Evolutionary conservation across 2,797 vertebrate species (phyloP).

Genomic region (Alca torda): DNA sequence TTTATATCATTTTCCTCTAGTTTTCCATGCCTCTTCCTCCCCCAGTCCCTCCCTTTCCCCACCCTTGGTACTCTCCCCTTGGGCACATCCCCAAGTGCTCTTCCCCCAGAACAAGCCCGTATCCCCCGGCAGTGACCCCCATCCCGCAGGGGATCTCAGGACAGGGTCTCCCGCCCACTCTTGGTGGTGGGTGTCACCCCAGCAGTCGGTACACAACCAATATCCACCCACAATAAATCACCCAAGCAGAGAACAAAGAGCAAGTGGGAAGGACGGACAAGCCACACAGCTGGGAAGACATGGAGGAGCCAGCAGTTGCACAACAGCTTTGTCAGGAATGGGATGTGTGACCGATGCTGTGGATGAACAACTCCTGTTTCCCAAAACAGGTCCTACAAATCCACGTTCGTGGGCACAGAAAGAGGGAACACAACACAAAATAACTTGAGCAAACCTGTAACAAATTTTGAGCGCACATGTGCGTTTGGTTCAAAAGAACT

Average conservation of each 20-base stretch:
- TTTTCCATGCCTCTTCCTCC: neutral
- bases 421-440: neutral
- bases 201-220: neutral
- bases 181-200: neutral
- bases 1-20: neutral
- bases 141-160: neutral
- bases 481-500: neutral
- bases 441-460: neutral
- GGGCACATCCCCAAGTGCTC: neutral
- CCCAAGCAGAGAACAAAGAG: neutral
- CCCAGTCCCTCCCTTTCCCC: neutral
- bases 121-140: fast-evolving
- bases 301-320: neutral
- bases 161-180: neutral
- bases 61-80: neutral
- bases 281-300: neutral
- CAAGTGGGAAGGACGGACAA: fast-evolving
- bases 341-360: neutral
- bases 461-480: neutral
- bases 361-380: neutral
- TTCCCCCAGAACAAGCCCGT: neutral
- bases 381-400: neutral
- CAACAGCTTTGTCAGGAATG: neutral
- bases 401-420: neutral
- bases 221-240: neutral